phyloP scores from a whole-genome alignment of 1,140 invertebrate species.

The Gonatopus flavifemur region DNA sequence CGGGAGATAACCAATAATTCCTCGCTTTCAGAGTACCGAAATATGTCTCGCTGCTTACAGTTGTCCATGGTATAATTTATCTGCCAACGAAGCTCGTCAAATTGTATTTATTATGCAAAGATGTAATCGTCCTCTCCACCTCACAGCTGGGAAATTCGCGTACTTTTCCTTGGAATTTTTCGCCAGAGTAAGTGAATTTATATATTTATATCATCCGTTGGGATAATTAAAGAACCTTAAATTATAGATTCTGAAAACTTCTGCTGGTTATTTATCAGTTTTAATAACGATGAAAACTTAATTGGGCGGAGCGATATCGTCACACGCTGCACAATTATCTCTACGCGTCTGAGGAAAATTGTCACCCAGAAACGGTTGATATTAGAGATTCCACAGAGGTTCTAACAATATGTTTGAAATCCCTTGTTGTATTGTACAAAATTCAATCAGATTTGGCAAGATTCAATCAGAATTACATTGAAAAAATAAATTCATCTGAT shows the following conservation, averaged over 20 bases:
- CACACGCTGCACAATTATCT: no score
- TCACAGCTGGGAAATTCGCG: conserved; percentile 24
- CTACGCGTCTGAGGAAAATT: no score
- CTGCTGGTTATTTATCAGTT: conserved; percentile 29
- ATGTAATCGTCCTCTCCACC: conserved; percentile 11
- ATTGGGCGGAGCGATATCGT: not conserved
- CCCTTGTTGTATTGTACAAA: no score
- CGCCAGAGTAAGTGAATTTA: conserved; percentile 22
- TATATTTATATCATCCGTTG: no score
- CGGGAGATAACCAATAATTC: not conserved
- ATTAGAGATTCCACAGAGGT: no score
- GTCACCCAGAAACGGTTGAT: no score
- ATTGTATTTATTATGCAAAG: conserved; percentile 23
- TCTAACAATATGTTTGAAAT: no score
- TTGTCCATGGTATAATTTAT: conserved; percentile 25
- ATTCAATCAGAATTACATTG: no score
- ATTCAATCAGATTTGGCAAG: no score
- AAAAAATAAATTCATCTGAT: no score
- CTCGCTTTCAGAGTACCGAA: conserved; percentile 14
- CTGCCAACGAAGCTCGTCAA: conserved; percentile 11
- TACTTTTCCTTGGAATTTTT: conserved; percentile 28
- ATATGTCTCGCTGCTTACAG: conserved; percentile 11
- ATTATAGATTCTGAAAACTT: conserved; percentile 30
- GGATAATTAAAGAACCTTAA: conserved; percentile 1
- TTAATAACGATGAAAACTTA: conserved; percentile 25